A percentile compares a stretch with the other conserved stretches of the same genome.
Conservation (phyloP, 1,140 invertebrate species). For the Holotrichia oblita region DNA sequence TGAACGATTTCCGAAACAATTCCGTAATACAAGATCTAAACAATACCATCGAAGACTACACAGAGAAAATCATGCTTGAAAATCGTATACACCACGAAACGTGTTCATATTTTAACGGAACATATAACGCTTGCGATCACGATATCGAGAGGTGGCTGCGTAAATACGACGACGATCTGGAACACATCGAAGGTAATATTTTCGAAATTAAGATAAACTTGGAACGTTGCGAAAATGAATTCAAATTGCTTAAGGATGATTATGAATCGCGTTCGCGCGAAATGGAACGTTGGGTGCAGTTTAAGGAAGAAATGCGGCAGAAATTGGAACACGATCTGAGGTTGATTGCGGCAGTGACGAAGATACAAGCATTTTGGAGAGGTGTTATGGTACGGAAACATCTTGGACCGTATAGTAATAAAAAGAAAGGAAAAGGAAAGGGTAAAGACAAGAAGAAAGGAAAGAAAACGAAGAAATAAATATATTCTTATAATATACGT, state of each 20-base stretch:
- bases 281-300: conserved; percentile 52
- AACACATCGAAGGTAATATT: conserved; percentile 41
- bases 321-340: conserved; percentile 43
- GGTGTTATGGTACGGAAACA: conserved; percentile 75
- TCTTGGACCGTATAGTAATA: conserved; percentile 69
- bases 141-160: conserved; percentile 52
- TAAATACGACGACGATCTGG: conserved; percentile 52
- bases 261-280: conserved; percentile 50
- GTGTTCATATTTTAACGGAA: conserved; percentile 44
- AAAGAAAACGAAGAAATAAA: not conserved
- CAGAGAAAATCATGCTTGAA: conserved; percentile 49
- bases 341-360: conserved; percentile 50
- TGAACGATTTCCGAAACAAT: conserved; percentile 41
- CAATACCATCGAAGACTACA: conserved; percentile 43
- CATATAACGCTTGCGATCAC: conserved; percentile 5
- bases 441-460: not conserved
- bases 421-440: conserved; percentile 61
- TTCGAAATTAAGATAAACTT: conserved; percentile 49
- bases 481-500: not conserved
- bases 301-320: conserved; percentile 52
- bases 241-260: conserved; percentile 43
- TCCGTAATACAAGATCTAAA: conserved; percentile 42
- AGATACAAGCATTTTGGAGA: conserved; percentile 76
- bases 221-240: conserved; percentile 36
- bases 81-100: conserved; percentile 51